A percentile compares a stretch with the other conserved stretches of the same genome.
These are phyloP conservation scores for Botia kubotai DNA, from an alignment of 2,797 vertebrate genomes.

Conservation along the genomic window DNA sequence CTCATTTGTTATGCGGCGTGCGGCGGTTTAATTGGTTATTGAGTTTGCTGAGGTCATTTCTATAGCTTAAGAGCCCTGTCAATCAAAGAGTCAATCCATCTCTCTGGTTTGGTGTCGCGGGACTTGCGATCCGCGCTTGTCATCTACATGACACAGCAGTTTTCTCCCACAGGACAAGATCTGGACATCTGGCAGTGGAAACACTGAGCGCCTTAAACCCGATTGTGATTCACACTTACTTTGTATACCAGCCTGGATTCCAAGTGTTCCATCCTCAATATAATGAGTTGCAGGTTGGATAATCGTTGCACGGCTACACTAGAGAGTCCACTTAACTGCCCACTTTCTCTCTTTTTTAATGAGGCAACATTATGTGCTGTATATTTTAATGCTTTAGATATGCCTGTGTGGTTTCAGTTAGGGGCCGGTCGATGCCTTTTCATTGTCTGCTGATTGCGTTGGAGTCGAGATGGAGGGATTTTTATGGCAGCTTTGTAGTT, in stretches of 20 bases:
- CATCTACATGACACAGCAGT: conserved; percentile 33
- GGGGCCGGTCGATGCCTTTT: neutral
- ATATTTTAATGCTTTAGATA: conserved; percentile 3
- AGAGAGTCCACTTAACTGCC: neutral
- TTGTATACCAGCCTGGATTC: neutral
- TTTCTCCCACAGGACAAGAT: conserved; percentile 24
- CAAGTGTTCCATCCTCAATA: neutral
- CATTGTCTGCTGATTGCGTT: conserved; percentile 13
- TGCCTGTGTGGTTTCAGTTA: conserved; percentile 30
- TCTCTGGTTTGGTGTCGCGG: conserved; percentile 39
- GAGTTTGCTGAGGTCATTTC: conserved; percentile 57
- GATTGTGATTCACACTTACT: neutral
- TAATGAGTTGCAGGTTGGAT: neutral
- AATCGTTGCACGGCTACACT: neutral
- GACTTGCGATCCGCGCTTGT: conserved; percentile 60
- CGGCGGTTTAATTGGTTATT: conserved; percentile 61
- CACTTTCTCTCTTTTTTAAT: neutral
- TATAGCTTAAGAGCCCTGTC: conserved; percentile 60
- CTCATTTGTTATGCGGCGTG: conserved; percentile 53
- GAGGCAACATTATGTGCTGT: conserved; percentile 1
- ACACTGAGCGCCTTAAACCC: neutral
- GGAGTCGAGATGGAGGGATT: conserved; percentile 19
- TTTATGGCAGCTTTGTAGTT: conserved; percentile 25
- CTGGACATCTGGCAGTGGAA: conserved; percentile 11
- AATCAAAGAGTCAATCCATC: conserved; percentile 64